phyloP scores from a whole-genome alignment of 2,888 invertebrate species.

The Amphipoea oculea region DNA sequence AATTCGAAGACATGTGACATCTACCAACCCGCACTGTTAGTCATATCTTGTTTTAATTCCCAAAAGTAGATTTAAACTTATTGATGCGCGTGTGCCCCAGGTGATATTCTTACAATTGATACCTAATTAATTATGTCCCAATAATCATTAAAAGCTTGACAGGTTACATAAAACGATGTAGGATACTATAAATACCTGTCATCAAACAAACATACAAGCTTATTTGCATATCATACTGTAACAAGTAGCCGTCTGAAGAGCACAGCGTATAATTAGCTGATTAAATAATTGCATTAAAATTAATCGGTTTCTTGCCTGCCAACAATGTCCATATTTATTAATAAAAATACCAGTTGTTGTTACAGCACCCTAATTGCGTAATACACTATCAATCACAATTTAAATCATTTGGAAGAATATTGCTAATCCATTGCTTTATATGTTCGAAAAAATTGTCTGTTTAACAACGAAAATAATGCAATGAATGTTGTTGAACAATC shows the following conservation, averaged over 20 bases:
- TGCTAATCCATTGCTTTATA: too few species aligned
- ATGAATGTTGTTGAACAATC: too few species aligned
- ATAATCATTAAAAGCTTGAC: background rate
- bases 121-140: background rate
- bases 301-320: slow-evolving; percentile 23
- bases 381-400: too few species aligned
- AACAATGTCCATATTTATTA: slow-evolving; percentile 5
- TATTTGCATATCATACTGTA: background rate
- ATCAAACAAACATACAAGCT: slow-evolving; percentile 11
- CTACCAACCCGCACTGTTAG: too few species aligned
- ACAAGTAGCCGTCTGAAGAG: background rate
- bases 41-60: background rate
- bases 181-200: background rate
- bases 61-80: background rate
- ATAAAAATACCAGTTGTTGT: background rate
- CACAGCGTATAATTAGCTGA: slow-evolving; percentile 15
- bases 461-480: too few species aligned
- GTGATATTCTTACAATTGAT: background rate
- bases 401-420: too few species aligned
- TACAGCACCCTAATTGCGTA: too few species aligned
- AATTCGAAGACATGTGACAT: too few species aligned
- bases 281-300: slow-evolving; percentile 27
- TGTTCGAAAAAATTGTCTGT: too few species aligned
- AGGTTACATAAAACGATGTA: background rate
- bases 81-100: background rate